Evolutionary conservation across 2,113 vertebrate species (phyloP).

Genomic region (Onychostruthus taczanowskii): DNA sequence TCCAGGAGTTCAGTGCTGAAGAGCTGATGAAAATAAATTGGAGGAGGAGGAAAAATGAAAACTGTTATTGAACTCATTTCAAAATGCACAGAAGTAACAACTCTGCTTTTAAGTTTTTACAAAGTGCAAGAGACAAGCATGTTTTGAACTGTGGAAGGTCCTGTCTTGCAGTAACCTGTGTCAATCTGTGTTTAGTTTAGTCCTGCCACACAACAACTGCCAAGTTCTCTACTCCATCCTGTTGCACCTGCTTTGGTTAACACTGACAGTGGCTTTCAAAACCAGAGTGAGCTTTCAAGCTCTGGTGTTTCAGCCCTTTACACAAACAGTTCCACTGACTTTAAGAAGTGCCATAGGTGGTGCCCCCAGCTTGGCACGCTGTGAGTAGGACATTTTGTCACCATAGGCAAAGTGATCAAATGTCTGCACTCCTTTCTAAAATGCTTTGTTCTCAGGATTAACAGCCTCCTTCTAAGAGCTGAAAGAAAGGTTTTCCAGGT

Average conservation of each 20-base stretch:
- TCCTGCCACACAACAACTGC: neutral
- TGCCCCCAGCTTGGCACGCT: fast-evolving
- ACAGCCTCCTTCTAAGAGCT: neutral
- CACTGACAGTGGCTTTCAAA: neutral
- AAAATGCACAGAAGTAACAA: neutral
- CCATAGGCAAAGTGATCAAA: neutral
- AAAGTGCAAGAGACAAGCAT: neutral
- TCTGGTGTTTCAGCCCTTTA: neutral
- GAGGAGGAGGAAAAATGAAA: neutral
- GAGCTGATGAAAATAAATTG: neutral
- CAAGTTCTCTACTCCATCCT: neutral
- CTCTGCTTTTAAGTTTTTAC: neutral
- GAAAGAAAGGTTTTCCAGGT: neutral
- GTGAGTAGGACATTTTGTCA: neutral
- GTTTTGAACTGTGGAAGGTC: neutral
- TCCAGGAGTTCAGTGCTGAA: neutral
- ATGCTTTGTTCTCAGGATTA: neutral
- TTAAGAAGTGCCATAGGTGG: neutral
- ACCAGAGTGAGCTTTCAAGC: neutral
- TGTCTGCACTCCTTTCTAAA: neutral
- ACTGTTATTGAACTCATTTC: neutral
- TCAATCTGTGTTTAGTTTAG: neutral
- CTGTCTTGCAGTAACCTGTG: neutral
- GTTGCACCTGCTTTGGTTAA: neutral
- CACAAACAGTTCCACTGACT: neutral